Evolutionary conservation across 2,888 invertebrate species (phyloP), one percentile per base, ranked within the genome.

Genomic region (Plebejus anna): DNA sequence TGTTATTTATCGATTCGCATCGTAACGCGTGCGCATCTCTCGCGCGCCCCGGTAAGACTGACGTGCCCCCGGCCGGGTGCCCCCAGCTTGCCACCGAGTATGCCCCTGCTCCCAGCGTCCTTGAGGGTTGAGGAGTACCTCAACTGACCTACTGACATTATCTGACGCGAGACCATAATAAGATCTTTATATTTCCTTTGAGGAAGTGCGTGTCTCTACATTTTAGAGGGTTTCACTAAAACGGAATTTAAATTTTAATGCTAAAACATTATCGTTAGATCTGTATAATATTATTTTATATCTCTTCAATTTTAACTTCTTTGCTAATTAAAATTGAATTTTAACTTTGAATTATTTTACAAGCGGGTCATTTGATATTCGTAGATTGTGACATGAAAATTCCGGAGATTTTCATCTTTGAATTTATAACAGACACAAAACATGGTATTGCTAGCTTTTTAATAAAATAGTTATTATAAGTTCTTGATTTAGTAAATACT

Each of bases 1-100:
- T 66, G 66, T 66, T 59, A 59, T 59, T 22, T 61, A 66, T 66
- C 61, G 61, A 66, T 22, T 59, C 61, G 66, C 66, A 66, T 66
- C 32, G 32, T 66, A 32, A 5, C 66, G 66, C 66, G 66, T 66
- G 66, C 66, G 66, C 66, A 13, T 66, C 32, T 13, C 66, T 66
- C 66, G 66, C 66, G 66, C 32, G 66, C 66, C 16, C 4, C 32
- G 66, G 32, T 66, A 11, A 13, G 66, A 66, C 66, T 66, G 66
- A 5, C 66, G 32, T 16, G 11, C 32, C 66, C 32, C 32, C 6
- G 13, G 13, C 61, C 7, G 61, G 9, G 22, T 22, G 59, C 59
- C 59, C 57, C 22, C 13, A 51, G 22, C 13, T 6, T n/a, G 57
- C 28, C 61, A 22, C 22, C 11, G 32, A 66, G 66, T 36, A 36